Evolutionary conservation across 2,113 vertebrate species (phyloP), one percentile per base, ranked within the genome.

Genomic region (Fregetta grallaria): DNA sequence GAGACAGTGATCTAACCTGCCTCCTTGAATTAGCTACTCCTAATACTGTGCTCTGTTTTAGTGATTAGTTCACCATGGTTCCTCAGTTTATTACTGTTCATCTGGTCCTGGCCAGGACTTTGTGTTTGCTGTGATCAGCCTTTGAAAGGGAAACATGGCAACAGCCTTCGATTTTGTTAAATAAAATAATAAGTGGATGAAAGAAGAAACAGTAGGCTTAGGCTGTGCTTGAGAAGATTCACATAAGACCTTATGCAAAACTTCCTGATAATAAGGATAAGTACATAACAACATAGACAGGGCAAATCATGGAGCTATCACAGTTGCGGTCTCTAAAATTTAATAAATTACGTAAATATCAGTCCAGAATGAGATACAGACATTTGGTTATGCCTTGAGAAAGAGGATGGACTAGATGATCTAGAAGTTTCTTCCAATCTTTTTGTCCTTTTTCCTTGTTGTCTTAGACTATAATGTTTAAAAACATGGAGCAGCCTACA

Each of bases 81-180:
- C 10, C 55, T 62, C 29, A 42, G 26, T 29, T 79, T 26, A 14
- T 77, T 87, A 44, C 36, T 71, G 29, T 56, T 78, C 15, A 4
- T 52, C 19, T 93, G 42, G 53, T 80, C 45, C 42, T 58, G 34
- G 10, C 29, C 15, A 63, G 26, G 52, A 70, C 19, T 68, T 95
- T 0, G 0, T 73, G 26, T 56, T 94, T 0, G 0, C 22, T 93
- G 9, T 50, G 42, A 55, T 50, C 11, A 52, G 8, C 8, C 42
- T 78, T 94, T 75, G 44, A 52, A 91, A 78, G 16, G 29, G 32
- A 93, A 87, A 74, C 19, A 52, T 3, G 11, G 13, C 30, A 63
- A 58, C 15, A 80, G 27, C 18, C 42, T 91, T 94, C 29, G 22
- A 6, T 63, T 81, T 34, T 75, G 5, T 63, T 59, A 67, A 58